A percentile compares a stretch with the other conserved stretches of the same genome.
Evolutionary conservation across 1,140 invertebrate species (phyloP).

Genomic region (Drosophila gunungcola): DNA sequence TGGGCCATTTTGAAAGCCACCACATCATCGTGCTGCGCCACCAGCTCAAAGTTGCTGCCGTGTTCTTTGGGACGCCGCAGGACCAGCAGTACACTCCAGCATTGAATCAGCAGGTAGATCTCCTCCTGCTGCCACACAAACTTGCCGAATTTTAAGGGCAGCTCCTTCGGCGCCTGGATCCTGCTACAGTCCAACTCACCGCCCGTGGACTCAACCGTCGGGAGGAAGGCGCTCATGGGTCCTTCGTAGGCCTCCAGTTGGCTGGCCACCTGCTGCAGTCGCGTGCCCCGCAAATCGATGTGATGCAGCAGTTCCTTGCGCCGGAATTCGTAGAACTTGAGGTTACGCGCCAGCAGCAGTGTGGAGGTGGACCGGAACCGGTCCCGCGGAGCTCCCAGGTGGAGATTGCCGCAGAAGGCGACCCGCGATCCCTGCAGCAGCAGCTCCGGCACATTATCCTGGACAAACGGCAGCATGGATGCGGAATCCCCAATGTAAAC

Average conservation of each 20-base stretch:
- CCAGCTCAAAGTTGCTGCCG: conserved; percentile 43
- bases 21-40: conserved; percentile 38
- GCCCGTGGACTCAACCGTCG: conserved; percentile 11
- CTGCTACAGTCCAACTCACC: conserved; percentile 39
- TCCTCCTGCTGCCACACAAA: conserved; percentile 50
- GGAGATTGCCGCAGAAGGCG: conserved; percentile 49
- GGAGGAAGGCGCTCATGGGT: conserved; percentile 53
- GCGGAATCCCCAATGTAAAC: conserved; percentile 9
- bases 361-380: conserved; percentile 6
- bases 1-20: conserved; percentile 28
- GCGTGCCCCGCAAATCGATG: conserved; percentile 38
- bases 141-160: conserved; percentile 55
- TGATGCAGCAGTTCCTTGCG: conserved; percentile 54
- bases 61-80: conserved; percentile 41
- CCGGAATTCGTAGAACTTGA: conserved; percentile 64
- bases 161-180: conserved; percentile 41
- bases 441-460: conserved; percentile 58
- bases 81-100: conserved; percentile 54
- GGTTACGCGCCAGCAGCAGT: conserved; percentile 37
- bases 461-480: conserved; percentile 46
- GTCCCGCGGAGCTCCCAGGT: conserved; percentile 12
- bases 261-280: neutral
- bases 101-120: conserved; percentile 54
- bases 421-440: conserved; percentile 43
- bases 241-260: conserved; percentile 48